phyloP scores from a whole-genome alignment of 2,113 vertebrate species.

The Passer domesticus region DNA sequence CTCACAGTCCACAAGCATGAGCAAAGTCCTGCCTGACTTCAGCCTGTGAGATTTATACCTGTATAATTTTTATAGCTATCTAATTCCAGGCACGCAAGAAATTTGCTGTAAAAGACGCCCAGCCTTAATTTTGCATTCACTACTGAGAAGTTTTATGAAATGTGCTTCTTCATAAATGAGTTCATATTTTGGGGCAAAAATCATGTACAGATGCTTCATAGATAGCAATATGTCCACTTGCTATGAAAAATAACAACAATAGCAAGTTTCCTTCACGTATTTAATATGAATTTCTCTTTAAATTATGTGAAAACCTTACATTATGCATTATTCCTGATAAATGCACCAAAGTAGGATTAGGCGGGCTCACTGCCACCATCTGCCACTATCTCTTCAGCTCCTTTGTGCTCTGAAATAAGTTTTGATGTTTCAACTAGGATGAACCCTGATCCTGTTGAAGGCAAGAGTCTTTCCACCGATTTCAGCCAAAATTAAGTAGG shows the following conservation, averaged over 20 bases:
- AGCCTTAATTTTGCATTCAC: background rate
- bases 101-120: background rate
- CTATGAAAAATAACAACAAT: background rate
- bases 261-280: background rate
- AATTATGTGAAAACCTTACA: background rate
- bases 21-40: background rate
- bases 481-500: background rate
- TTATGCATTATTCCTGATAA: background rate
- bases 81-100: background rate
- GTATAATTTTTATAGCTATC: background rate
- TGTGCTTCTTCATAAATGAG: background rate
- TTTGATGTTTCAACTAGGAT: background rate
- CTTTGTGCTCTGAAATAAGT: background rate
- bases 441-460: background rate
- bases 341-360: background rate
- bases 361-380: background rate
- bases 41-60: background rate
- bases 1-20: background rate
- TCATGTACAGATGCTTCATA: background rate
- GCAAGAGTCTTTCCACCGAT: fast-evolving
- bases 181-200: background rate
- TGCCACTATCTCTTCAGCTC: background rate
- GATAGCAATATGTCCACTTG: background rate
- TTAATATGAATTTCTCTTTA: background rate
- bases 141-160: background rate